Conservation (phyloP, 2,113 vertebrate species). For the Crotalus viridis region DNA sequence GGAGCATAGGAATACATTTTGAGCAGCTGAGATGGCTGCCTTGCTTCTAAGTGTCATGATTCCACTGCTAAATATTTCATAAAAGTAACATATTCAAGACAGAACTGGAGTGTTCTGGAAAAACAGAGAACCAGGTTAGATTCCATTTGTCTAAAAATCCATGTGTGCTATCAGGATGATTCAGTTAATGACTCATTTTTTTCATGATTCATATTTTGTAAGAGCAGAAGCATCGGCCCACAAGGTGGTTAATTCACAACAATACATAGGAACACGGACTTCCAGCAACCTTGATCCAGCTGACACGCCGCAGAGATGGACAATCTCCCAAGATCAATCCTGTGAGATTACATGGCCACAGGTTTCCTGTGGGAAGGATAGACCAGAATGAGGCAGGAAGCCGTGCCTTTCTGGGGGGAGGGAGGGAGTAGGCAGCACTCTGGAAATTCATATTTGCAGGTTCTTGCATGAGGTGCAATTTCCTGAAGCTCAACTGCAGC, state of each 20-base stretch:
- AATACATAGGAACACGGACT: not conserved
- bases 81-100: not conserved
- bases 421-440: not conserved
- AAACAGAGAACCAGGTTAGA: rapidly evolving
- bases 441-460: not conserved
- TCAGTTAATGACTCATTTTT: constrained; percentile 26
- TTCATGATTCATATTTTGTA: not conserved
- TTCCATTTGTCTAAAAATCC: not conserved
- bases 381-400: not conserved
- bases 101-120: not conserved
- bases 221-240: constrained; percentile 7
- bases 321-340: not conserved
- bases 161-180: not conserved
- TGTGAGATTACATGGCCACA: not conserved
- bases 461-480: not conserved
- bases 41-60: not conserved
- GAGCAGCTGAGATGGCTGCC: rapidly evolving
- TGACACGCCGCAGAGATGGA: too few relatives aligned
- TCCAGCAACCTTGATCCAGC: not conserved
- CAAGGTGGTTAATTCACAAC: not conserved
- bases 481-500: not conserved
- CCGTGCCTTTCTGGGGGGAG: not conserved
- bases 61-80: not conserved
- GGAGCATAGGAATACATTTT: not conserved
- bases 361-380: not conserved